Base-by-base conservation (phyloP, 1,140 invertebrate species). In the Caenorhabditis tropicalis region DNA sequence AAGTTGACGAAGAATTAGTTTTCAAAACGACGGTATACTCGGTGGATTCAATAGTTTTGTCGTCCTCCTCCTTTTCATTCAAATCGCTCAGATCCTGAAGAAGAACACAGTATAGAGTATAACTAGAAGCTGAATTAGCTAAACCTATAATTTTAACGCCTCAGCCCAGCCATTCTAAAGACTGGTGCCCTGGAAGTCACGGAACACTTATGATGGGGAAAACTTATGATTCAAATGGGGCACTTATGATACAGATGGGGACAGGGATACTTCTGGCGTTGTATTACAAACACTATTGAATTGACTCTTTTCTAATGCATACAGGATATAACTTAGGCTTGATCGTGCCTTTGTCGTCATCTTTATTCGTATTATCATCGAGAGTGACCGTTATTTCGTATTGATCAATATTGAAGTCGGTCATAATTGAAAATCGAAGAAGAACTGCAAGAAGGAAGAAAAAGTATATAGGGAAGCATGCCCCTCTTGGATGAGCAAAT, bases 371-470 rank as follows among this genome's bases (percentile, higher is more conserved):
- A 74, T n/a, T 24, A 43, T 74, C 36, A 43, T 74, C 65, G 21
- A 74, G 36, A 21, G 65, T 74, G 65, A 74, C 65, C 65, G 65
- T 74, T 21, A 74, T 74, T 43, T 74, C 65, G 65, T 74, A 74
- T 43, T 74, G 65, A 74, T 74, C 65, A 74, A 74, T 74, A 74
- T 74, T 74, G 65, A 74, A 74, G 65, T 74, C 65, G 65, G 65
- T 24, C 65, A 74, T 74, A 43, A 43, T 39, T 24, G 21, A 36
- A 24, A 46, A 15, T 27, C 9, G 12, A 21, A 2, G 10, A 33
- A 65, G 58, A 65, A 65, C 58, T 65, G 58, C 24, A 58, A 65
- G n/a, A 39, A 65, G 31, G 24, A 24, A 27, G 53, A 36, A 46
- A 58, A 65, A 65, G 58, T 74, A 46, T 74, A 33, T 74, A 46